Base-by-base conservation (phyloP, 2,888 invertebrate species). In the Meandrusa payeni region DNA sequence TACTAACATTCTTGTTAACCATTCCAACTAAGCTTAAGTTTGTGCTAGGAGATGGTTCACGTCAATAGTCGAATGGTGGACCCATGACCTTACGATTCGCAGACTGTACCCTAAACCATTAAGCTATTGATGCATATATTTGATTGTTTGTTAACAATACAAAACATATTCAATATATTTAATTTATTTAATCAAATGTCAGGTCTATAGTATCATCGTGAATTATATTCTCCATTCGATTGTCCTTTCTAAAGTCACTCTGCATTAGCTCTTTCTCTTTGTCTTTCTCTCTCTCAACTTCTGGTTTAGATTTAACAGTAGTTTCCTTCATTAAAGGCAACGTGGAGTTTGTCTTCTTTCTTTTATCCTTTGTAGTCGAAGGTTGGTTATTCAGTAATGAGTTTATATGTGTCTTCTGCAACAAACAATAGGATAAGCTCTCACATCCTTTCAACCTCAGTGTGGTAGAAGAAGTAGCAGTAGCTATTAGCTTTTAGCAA, bases 111-210 rank as follows among this genome's bases (percentile, higher is more conserved):
- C n/a, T n/a, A n/a, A n/a, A n/a, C n/a, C n/a, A n/a, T n/a, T n/a
- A n/a, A n/a, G n/a, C n/a, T n/a, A n/a, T n/a, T n/a, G n/a, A n/a
- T n/a, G n/a, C n/a, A n/a, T n/a, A n/a, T n/a, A n/a, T n/a, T n/a
- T n/a, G n/a, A n/a, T n/a, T n/a, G n/a, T n/a, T n/a, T n/a, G n/a
- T n/a, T n/a, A n/a, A n/a, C n/a, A n/a, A n/a, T n/a, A n/a, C n/a
- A n/a, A n/a, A n/a, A n/a, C n/a, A n/a, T n/a, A n/a, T n/a, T n/a
- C n/a, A n/a, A n/a, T n/a, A n/a, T n/a, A n/a, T n/a, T n/a, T n/a
- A n/a, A n/a, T n/a, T n/a, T 29, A 38, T 57, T 66, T 59, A 74
- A 59, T 76, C 74, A 64, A 74, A 68, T 2, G 75, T 76, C 29
- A 77, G 57, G 61, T 77, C 76, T 27, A 76, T 63, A 22, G 64